Evolutionary conservation across 2,113 vertebrate species (phyloP), one percentile per base, ranked within the genome.

Genomic region (Entomyzon cyanotis): DNA sequence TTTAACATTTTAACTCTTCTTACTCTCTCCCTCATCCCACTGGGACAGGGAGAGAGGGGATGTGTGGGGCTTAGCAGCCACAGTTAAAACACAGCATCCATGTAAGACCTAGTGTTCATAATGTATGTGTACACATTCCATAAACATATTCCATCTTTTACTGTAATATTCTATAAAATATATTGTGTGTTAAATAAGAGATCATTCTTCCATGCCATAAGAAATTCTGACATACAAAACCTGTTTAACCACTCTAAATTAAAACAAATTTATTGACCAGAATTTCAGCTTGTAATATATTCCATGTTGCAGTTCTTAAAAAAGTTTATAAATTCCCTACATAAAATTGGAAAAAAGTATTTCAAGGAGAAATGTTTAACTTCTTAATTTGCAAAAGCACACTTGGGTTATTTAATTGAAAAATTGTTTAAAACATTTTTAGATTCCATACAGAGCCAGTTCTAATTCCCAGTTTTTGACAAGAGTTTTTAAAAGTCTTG

Each of bases 11-110:
- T 41, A 55, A 53, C 3, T 21, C 11, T 60, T 35, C 24, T 21
- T 25, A 47, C 10, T 35, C 6, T 60, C 30, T 69, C 14, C 17
- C 15, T 10, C 11, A 39, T 22, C 30, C n/a, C 55, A 60, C 10
- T 0, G 0, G 55, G 17, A 68, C 9, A 76, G 17, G 16, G n/a
- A n/a, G 17, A 2, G 9, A 81, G 24, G 0, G 1, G 49, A 20
- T 2, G 5, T 9, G 14, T 62, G 31, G 41, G 22, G 12, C 25
- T 67, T 22, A 49, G 53, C 25, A 67, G 33, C 12, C 18, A 11
- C 6, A n/a, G 37, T 59, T 80, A 69, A 64, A 91, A 80, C 20
- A 64, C 25, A 67, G 55, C 9, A 60, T 27, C 17, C 27, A 5
- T 20, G 14, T 10, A 47, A 85, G 64, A 79, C 12, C 7, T 27